Conservation (phyloP, 2,888 invertebrate species). For the Folsomia manolachei region DNA sequence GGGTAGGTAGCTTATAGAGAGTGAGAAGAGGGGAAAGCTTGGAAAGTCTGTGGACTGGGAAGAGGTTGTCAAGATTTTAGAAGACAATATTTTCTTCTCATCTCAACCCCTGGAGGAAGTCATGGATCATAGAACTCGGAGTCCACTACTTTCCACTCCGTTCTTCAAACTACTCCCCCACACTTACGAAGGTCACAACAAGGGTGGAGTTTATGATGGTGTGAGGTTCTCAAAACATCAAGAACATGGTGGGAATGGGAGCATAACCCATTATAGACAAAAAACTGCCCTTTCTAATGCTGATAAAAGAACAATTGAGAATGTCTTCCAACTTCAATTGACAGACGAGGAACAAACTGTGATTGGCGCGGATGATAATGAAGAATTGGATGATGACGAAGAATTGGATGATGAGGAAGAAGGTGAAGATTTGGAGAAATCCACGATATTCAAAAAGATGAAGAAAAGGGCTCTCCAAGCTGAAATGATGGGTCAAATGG, state of each 20-base stretch:
- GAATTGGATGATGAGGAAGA: neutral
- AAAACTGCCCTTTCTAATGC: neutral
- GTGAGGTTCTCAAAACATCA: neutral
- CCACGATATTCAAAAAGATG: neutral
- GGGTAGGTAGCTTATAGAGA: neutral
- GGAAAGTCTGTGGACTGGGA: neutral
- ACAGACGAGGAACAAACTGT: neutral
- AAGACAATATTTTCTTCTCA: neutral
- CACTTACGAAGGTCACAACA: conserved; percentile 10
- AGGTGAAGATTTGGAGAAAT: neutral
- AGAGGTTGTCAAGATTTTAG: neutral
- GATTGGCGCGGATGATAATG: neutral
- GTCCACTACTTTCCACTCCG: neutral
- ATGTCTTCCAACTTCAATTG: conserved; percentile 3
- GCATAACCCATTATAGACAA: neutral
- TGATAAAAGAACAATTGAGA: conserved; percentile 7
- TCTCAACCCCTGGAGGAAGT: neutral
- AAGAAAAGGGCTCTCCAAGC: neutral
- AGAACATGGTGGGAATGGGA: neutral
- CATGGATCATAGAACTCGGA: neutral
- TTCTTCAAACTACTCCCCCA: neutral
- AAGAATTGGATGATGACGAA: neutral
- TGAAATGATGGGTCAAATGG: conserved; percentile 1
- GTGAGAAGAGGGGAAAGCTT: neutral
- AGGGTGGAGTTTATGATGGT: neutral